Base-by-base conservation (phyloP, 2,888 invertebrate species). In the Cheilosia impressa region DNA sequence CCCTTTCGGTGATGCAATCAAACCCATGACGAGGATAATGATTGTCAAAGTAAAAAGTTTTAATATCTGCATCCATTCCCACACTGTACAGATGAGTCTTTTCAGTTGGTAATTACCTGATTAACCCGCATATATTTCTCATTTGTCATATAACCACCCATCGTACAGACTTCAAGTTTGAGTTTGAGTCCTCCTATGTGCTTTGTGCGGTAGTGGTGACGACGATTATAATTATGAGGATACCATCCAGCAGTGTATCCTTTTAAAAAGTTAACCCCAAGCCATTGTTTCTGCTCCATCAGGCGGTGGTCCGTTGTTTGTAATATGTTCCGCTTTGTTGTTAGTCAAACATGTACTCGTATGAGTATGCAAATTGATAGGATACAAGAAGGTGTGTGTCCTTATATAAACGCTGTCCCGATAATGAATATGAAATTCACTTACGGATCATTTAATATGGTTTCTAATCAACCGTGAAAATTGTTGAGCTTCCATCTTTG, bases 401-500 rank as follows among this genome's bases (percentile, higher is more conserved):
- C 17, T 31, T 77, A 15, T 63, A 38, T 63, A 47, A 34, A 53
- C 41, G 22, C 52, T 27, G 27, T 17, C 53, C 66, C 60, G 73
- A 72, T 84, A 75, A 84, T 84, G 76, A 80, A 80, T 76, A 71
- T 80, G 65, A 68, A 80, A 66, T 77, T 68, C 57, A 47, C 57
- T 81, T 53, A 72, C 85, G 31, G 68, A 85, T 80, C 76, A 81
- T 72, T 85, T 77, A 68, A 80, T 63, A 73, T 68, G 81, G 63
- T 76, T 85, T 72, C 85, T 72, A 85, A 85, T 85, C 85, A 81
- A 52, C 66, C 68, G 81, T 81, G 68, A 81, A 85, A 77, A 81
- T 85, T 85, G 52, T 85, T 77, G 80, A 80, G 62, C 76, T 85
- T 81, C 85, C 43, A 85, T 76, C 81, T 85, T 77, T 80, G 81